These are phyloP conservation scores for Ceyx margarethae DNA, from an alignment of 2,113 vertebrate species.

Conservation along the genomic window DNA sequence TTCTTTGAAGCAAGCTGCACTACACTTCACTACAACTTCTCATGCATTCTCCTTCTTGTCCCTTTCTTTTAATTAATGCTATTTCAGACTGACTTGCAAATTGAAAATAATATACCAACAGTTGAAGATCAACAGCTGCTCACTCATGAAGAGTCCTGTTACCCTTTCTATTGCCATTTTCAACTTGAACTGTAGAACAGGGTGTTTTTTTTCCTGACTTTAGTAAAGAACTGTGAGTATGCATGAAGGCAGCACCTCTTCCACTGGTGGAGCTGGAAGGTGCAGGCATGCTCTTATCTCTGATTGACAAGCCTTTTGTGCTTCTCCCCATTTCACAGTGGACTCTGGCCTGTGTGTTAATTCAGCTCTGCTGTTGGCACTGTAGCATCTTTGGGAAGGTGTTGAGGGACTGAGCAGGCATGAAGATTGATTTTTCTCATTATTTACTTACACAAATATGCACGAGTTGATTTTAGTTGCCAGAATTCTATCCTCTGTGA, in stretches of 20 bases:
- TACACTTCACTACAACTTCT: neutral
- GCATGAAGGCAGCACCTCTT: neutral
- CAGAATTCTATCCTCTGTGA: neutral
- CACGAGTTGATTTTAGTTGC: neutral
- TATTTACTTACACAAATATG: neutral
- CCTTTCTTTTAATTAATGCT: neutral
- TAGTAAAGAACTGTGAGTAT: neutral
- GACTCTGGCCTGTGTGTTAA: neutral
- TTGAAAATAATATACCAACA: neutral
- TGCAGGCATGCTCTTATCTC: neutral
- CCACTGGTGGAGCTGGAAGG: neutral
- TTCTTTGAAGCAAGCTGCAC: neutral
- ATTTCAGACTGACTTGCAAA: neutral
- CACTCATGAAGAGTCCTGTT: neutral
- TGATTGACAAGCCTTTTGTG: neutral
- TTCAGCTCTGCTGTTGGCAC: neutral
- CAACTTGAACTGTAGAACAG: neutral
- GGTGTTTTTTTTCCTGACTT: neutral
- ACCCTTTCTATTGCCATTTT: neutral
- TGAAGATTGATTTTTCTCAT: neutral
- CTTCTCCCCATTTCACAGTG: neutral
- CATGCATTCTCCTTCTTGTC: neutral
- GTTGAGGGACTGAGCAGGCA: neutral
- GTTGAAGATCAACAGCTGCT: neutral
- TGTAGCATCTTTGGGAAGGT: accelerated